These are phyloP conservation scores for Thunnus albacares DNA, from an alignment of 2,797 vertebrate genomes.

Conservation along the genomic window DNA sequence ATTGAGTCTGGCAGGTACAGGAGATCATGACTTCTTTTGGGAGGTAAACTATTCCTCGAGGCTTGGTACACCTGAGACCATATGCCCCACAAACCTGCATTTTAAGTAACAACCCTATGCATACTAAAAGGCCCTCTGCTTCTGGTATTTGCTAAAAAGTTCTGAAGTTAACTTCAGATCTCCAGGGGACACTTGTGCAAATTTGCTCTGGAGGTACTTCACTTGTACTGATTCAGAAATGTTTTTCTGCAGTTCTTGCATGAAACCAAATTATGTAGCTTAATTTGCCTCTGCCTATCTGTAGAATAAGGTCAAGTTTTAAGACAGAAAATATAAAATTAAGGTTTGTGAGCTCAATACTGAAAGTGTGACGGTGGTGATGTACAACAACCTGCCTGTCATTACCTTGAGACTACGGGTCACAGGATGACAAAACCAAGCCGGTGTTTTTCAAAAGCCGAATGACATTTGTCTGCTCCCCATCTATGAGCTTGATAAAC, in stretches of 20 bases:
- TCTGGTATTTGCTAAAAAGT: slow-evolving; percentile 30
- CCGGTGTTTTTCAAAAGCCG: slow-evolving; percentile 9
- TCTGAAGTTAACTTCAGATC: slow-evolving; percentile 40
- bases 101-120: slow-evolving; percentile 8
- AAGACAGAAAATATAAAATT: not conserved
- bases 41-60: slow-evolving; percentile 2
- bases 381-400: slow-evolving; percentile 1
- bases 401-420: slow-evolving; percentile 51
- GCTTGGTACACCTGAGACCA: slow-evolving; percentile 36
- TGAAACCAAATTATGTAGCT: not conserved
- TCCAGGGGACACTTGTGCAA: slow-evolving; percentile 10
- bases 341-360: not conserved
- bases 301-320: slow-evolving; percentile 37
- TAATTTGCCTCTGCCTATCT: not conserved
- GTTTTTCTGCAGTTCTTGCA: not conserved
- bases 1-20: not conserved
- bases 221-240: slow-evolving; percentile 2
- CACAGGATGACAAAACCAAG: slow-evolving; percentile 37
- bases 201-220: slow-evolving; percentile 10
- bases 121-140: slow-evolving; percentile 16
- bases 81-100: slow-evolving; percentile 35
- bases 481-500: slow-evolving; percentile 61
- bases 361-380: not conserved
- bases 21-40: not conserved
- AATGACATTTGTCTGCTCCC: slow-evolving; percentile 53